Conservation (phyloP, 2,113 vertebrate genomes). For the Heliornis fulica region DNA sequence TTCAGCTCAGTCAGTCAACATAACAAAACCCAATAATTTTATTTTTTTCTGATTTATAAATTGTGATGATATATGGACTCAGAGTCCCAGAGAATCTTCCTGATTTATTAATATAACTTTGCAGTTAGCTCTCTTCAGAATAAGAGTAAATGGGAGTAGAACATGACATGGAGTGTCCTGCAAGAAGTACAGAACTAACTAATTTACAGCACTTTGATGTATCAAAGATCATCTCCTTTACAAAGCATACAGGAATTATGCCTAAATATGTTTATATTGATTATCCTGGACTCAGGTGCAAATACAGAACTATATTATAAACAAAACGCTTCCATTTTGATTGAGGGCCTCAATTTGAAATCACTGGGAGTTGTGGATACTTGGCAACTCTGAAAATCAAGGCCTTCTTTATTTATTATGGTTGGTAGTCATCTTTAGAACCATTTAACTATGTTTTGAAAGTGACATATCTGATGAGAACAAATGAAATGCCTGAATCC, state of each 20-base stretch:
- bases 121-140: background rate
- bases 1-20: background rate
- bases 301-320: background rate
- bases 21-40: background rate
- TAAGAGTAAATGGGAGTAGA: background rate
- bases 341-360: background rate
- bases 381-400: background rate
- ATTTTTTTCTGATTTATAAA: background rate
- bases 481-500: slow-evolving; percentile 9
- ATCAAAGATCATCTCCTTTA: background rate
- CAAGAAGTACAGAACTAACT: background rate
- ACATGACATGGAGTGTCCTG: background rate
- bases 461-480: slow-evolving; percentile 25
- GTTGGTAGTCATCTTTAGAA: background rate
- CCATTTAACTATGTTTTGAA: slow-evolving; percentile 22
- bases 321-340: background rate
- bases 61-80: background rate
- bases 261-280: background rate
- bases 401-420: background rate
- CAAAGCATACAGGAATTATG: background rate
- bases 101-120: background rate
- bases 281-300: background rate
- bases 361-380: background rate
- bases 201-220: background rate
- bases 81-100: background rate